Base-by-base conservation (phyloP, 2,797 vertebrate species). In the Eurystomus glaucurus region DNA sequence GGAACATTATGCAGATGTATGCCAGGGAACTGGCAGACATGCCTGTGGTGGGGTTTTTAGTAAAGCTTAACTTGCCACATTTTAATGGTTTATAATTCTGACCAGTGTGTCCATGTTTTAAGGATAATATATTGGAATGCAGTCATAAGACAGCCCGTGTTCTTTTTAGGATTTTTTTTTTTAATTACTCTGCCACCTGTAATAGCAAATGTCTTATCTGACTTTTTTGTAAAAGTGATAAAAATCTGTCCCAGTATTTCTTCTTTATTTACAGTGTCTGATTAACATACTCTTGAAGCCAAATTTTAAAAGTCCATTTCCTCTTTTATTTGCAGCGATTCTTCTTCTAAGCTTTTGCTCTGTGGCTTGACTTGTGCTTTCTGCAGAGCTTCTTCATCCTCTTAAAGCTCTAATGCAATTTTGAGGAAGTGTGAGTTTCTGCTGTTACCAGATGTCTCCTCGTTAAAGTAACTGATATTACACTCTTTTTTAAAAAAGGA, bases 351-450 rank as follows among this genome's bases (percentile, higher is more conserved):
- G 28, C 11, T 72, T 5, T 82, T 64, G 39, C 28, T 19, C 25
- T 43, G n/a, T 52, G 62, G 3, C 25, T 26, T 70, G 26, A 48
- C 70, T 69, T 39, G 8, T 17, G 29, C 3, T 70, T 39, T 89
- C 46, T 80, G 75, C 50, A 87, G 50, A 76, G 7, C 70, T 64
- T 12, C 81, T 88, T 85, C 46, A 87, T 58, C 58, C 35, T 85
- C 90, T 76, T 57, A 55, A 20, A 82, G 29, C 19, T 33, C 43
- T 78, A 43, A 69, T 25, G 65, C 29, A 48, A 15, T 81, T 95
- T 94, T 94, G 77, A 93, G 94, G 95, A 97, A 96, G 81, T 85
- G 33, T 51, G 55, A 89, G 26, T 85, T 96, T 93, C 60, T 90
- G n/a, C 69, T 91, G 4, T 78, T 46, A 48, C n/a, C 94, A 96